phyloP scores from a whole-genome alignment of 2,797 vertebrate species.

The Chaetophractus vellerosus region DNA sequence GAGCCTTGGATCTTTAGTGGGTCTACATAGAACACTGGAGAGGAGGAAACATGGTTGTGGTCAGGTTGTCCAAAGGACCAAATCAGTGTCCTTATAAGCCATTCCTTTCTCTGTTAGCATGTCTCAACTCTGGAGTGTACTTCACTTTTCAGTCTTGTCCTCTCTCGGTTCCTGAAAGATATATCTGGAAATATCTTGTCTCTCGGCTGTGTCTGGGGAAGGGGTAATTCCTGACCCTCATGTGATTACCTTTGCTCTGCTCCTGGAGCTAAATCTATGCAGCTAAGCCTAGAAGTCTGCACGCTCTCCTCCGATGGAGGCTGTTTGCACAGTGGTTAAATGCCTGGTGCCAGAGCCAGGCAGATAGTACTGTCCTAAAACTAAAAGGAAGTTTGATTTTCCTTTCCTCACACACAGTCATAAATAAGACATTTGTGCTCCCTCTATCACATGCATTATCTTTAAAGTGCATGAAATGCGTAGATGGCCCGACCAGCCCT shows the following conservation, averaged over 20 bases:
- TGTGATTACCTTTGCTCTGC: not conserved
- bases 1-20: not conserved
- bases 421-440: not conserved
- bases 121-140: not conserved
- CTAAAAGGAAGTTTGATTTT: not conserved
- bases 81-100: not conserved
- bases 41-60: not conserved
- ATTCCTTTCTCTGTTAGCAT: not conserved
- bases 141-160: fast-evolving
- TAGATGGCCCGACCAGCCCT: too few species aligned
- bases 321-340: not conserved
- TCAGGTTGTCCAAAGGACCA: not conserved
- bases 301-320: not conserved
- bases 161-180: not conserved
- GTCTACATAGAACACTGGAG: not conserved
- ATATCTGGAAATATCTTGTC: not conserved
- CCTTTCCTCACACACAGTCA: not conserved
- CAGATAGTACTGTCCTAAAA: not conserved
- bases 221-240: not conserved
- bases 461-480: not conserved
- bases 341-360: not conserved
- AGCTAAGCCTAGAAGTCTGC: not conserved
- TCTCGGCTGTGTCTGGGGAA: too few species aligned
- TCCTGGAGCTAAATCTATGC: not conserved
- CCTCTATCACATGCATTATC: not conserved